Evolutionary conservation across 2,797 vertebrate species (phyloP).

Genomic region (Oryzias dopingdopingensis): DNA sequence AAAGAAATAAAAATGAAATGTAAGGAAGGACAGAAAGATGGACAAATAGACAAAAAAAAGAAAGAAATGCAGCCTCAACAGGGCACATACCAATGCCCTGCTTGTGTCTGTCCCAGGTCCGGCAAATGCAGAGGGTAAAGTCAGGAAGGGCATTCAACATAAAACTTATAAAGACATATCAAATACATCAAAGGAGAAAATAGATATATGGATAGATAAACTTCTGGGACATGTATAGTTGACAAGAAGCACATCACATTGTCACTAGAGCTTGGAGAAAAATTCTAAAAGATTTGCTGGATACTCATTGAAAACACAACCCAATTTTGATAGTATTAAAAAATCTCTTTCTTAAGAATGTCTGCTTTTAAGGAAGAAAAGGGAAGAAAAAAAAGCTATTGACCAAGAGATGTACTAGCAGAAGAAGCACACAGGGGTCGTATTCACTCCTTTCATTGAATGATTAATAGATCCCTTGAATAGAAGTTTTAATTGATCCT

Average conservation of each 20-base stretch:
- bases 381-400: conserved; percentile 29
- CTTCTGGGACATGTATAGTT: neutral
- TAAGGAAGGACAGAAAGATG: no score
- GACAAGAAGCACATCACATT: neutral
- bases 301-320: neutral
- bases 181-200: no score
- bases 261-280: neutral
- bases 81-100: no score
- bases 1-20: no score
- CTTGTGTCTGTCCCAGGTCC: no score
- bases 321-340: neutral
- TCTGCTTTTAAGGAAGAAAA: neutral
- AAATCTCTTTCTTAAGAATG: neutral
- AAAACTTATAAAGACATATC: no score
- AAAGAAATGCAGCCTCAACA: no score
- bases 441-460: conserved; percentile 50
- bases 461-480: conserved; percentile 52
- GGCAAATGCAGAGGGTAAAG: no score
- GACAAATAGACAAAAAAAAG: no score
- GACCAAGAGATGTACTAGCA: conserved; percentile 30
- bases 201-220: no score
- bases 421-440: conserved; percentile 37
- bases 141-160: no score
- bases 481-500: conserved; percentile 63
- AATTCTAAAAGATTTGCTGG: neutral